Evolutionary conservation across 2,888 invertebrate species (phyloP), one percentile per base, ranked within the genome.

Genomic region (Apotomis capreana): DNA sequence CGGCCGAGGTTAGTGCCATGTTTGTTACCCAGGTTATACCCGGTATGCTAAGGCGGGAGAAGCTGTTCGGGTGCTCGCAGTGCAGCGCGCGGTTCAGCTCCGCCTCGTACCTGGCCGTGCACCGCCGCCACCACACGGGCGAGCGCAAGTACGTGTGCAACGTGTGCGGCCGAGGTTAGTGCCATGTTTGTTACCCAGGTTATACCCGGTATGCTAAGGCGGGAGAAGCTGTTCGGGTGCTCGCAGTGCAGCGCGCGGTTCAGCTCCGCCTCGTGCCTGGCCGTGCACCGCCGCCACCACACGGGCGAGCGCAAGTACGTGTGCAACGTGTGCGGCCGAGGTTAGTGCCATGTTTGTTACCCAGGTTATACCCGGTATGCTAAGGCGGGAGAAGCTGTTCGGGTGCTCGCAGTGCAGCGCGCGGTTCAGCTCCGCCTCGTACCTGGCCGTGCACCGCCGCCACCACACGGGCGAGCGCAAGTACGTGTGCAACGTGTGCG

Each of bases 41-140:
- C 26, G 26, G 26, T 26, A 26, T 26, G 26, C 26, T 26, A 26
- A 26, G 40, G 40, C 0, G 93, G 91, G 93, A 93, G 85, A 91
- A 92, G 78, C 78, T 91, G 79, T 92, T 89, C 85, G 87, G 84
- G 44, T 93, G 93, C 84, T 82, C 84, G 69, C 69, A 81, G 49
- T 92, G 93, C 79, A 64, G 80, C 9, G 91, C 90, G 81, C 83
- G 90, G 65, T 92, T 92, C 86, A 89, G 91, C 79, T 89, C 92
- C 0, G 89, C 92, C 0, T 88, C 91, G 0, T 89, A 90, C 79
- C 84, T 93, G 13, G 91, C 92, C 58, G 91, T 89, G 76, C 93
- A 93, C 74, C 83, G 91, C 51, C 84, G 93, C 1, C 80, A 87
- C 78, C 93, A 92, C 82, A 81, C 88, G 57, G 90, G 88, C 49